These are phyloP conservation scores for Gnathonemus echidnorhynchus DNA, from an alignment of 2,113 vertebrate genomes.

Conservation along the genomic window DNA sequence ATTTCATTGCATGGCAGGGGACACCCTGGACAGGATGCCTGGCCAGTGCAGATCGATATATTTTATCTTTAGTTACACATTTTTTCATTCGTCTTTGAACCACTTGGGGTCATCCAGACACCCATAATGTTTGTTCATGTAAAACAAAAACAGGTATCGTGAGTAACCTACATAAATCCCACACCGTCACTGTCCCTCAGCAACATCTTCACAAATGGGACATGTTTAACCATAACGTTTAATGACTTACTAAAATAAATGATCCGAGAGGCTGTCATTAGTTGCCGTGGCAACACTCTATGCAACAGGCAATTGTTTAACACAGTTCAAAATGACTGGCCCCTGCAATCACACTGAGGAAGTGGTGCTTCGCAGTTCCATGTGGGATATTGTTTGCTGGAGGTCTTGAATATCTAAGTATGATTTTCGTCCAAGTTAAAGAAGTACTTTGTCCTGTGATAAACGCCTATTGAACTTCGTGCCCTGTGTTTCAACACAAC, in stretches of 20 bases:
- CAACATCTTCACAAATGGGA: background rate
- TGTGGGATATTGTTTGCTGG: background rate
- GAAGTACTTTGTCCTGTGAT: background rate
- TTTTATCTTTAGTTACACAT: background rate
- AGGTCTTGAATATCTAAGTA: background rate
- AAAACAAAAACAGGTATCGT: background rate
- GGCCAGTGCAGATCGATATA: background rate
- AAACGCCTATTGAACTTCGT: background rate
- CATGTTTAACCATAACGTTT: background rate
- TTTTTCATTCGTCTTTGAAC: background rate
- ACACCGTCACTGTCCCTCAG: background rate
- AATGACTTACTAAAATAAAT: background rate
- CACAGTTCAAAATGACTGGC: background rate
- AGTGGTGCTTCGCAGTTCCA: background rate
- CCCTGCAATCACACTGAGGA: no score
- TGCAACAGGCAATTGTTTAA: background rate
- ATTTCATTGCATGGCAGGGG: background rate
- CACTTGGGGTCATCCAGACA: background rate
- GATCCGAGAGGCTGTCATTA: background rate
- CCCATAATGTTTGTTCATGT: background rate
- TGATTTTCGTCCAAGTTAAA: background rate
- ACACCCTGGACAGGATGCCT: background rate
- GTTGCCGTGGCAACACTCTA: background rate
- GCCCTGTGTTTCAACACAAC: background rate
- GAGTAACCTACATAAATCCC: background rate